Evolutionary conservation across 2,797 vertebrate species (phyloP).

Genomic region (Sternarchorhynchus goeldii): DNA sequence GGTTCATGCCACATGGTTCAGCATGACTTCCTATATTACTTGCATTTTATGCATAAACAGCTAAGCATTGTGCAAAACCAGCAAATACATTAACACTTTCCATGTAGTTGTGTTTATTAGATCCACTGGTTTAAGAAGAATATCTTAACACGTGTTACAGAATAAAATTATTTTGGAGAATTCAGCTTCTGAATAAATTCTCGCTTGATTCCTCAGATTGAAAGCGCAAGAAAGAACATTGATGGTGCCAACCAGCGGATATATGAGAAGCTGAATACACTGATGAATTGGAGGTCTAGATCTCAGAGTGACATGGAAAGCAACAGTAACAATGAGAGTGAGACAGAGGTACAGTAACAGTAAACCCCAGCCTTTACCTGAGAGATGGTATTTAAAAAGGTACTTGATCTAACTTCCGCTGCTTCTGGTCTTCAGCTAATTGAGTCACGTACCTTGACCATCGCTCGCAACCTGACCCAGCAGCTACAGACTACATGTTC

Average conservation of each 20-base stretch:
- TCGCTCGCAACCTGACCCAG: conserved; percentile 83
- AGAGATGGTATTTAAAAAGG: background rate
- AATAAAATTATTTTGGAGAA: no score
- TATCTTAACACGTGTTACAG: no score
- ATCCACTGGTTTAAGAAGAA: no score
- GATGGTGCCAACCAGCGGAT: conserved; percentile 82
- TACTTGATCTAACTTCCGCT: background rate
- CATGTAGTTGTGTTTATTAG: no score
- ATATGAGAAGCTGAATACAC: conserved; percentile 78
- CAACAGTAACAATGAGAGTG: conserved; percentile 33
- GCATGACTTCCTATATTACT: no score
- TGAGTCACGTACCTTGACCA: conserved; percentile 84
- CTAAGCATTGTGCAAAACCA: no score
- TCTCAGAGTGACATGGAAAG: conserved; percentile 64
- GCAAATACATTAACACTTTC: no score
- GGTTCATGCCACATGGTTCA: no score
- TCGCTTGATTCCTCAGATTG: conserved; percentile 75
- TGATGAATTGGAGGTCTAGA: conserved; percentile 79
- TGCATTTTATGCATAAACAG: no score
- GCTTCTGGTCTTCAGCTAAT: conserved; percentile 71
- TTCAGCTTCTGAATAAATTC: background rate
- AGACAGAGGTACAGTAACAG: conserved; percentile 66
- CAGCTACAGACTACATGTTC: conserved; percentile 91
- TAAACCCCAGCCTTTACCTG: background rate
- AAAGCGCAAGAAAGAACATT: conserved; percentile 84